Conservation (phyloP, 2,797 vertebrate species). For the Mustela erminea region DNA sequence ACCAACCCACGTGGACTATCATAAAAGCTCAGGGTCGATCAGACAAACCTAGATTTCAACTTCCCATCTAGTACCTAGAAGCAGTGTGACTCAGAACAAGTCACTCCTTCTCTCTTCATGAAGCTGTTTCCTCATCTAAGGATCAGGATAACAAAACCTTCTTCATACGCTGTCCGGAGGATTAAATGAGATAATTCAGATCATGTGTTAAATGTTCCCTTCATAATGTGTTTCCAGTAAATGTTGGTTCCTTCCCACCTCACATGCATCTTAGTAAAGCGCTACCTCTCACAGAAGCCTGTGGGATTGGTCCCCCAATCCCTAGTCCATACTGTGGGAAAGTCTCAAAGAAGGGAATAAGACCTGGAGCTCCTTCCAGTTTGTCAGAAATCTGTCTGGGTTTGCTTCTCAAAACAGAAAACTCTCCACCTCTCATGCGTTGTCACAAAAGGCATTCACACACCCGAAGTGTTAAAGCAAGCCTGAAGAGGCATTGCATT, state of each 20-base stretch:
- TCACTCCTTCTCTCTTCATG: background rate
- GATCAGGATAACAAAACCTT: background rate
- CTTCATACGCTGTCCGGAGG: background rate
- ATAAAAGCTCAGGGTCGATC: background rate
- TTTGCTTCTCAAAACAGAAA: constrained; percentile 41
- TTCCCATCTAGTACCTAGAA: background rate
- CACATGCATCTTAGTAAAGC: background rate
- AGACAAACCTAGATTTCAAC: background rate
- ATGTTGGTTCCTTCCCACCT: background rate
- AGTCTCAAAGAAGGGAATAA: background rate
- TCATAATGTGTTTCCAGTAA: background rate
- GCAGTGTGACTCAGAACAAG: background rate
- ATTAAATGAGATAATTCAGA: background rate
- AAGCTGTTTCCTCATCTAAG: background rate
- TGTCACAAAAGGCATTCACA: background rate
- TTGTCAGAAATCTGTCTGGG: background rate
- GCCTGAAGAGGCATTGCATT: background rate
- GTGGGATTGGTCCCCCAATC: background rate
- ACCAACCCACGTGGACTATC: background rate
- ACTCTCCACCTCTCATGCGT: background rate
- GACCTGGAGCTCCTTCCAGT: background rate
- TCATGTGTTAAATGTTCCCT: background rate
- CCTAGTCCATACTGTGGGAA: background rate
- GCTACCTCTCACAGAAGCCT: background rate
- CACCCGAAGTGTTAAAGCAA: background rate